Conservation (phyloP, 2,797 vertebrate species). For the Labroides dimidiatus region DNA sequence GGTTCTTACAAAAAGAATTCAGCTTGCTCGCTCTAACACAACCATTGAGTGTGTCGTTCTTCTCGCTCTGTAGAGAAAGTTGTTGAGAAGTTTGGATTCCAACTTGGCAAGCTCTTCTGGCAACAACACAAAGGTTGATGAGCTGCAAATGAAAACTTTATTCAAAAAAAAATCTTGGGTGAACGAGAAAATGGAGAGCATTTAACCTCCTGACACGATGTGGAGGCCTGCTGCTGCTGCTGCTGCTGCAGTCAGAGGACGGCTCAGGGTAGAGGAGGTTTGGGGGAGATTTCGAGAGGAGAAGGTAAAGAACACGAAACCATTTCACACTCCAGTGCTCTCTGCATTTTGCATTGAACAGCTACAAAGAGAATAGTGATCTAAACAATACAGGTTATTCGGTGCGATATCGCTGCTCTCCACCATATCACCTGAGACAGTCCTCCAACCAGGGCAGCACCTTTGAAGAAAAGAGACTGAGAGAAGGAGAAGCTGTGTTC, state of each 20-base stretch:
- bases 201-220: conserved; percentile 19
- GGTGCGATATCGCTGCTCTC: conserved; percentile 12
- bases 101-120: neutral
- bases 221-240: neutral
- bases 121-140: neutral
- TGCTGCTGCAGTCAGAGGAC: conserved; percentile 2
- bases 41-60: no score
- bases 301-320: conserved; percentile 35
- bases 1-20: no score
- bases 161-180: neutral
- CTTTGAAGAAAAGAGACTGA: neutral
- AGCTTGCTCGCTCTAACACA: no score
- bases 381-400: conserved; percentile 34
- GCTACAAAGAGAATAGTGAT: conserved; percentile 25
- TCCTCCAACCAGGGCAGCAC: neutral
- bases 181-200: conserved; percentile 5
- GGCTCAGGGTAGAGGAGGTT: neutral
- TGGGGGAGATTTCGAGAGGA: conserved; percentile 16
- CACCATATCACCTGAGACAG: conserved; percentile 29
- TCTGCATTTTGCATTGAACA: conserved; percentile 26
- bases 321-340: conserved; percentile 64
- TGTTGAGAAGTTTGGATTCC: neutral
- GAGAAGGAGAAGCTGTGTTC: conserved; percentile 3
- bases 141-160: conserved; percentile 7
- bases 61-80: neutral